Conservation (phyloP, 2,113 vertebrate species). For the Aviceda subcristata region DNA sequence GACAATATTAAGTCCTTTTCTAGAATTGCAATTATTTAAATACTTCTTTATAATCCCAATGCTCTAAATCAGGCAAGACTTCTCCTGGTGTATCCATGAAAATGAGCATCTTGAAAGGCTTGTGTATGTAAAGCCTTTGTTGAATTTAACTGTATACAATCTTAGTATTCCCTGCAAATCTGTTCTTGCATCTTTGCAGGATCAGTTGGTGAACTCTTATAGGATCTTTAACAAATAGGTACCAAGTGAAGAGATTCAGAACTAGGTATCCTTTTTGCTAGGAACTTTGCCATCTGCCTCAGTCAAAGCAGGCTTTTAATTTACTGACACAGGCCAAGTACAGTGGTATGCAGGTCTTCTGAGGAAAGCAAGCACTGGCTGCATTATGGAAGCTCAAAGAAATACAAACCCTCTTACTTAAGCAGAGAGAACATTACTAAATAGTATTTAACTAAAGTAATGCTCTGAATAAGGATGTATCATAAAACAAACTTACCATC, state of each 20-base stretch:
- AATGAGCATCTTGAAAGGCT: background rate
- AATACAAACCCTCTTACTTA: background rate
- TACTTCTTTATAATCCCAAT: background rate
- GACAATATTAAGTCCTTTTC: background rate
- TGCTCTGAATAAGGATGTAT: background rate
- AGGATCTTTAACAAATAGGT: background rate
- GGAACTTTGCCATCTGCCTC: background rate
- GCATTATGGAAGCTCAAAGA: background rate
- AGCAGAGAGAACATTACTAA: background rate
- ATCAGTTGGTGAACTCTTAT: background rate
- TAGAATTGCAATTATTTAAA: background rate
- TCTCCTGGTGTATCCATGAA: background rate
- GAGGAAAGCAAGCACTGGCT: background rate
- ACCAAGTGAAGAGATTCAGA: background rate
- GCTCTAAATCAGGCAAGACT: background rate
- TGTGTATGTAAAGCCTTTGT: background rate
- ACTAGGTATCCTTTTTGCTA: background rate
- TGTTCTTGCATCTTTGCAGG: background rate
- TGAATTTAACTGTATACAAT: background rate
- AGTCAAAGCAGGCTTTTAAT: background rate
- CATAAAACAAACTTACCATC: constrained; percentile 67
- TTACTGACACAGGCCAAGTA: background rate
- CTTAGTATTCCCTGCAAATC: rapidly evolving
- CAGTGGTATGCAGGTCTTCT: background rate
- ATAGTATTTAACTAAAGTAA: background rate